Percentiles rank a stretch among this genome's conserved stretches.
Evolutionary conservation across 2,797 vertebrate genomes (phyloP).

Genomic region (Lacerta bilineata): DNA sequence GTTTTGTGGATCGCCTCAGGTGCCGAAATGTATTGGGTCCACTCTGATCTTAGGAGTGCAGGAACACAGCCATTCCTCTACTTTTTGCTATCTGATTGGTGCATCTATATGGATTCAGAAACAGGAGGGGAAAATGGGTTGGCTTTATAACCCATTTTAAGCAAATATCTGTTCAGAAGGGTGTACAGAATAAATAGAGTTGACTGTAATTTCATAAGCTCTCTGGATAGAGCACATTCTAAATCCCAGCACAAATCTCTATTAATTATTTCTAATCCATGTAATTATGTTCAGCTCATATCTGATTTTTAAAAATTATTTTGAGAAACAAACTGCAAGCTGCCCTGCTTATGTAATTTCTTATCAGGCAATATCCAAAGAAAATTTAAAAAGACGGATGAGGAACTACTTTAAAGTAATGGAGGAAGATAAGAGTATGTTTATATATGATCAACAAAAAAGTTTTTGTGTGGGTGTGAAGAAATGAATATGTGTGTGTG

Average conservation of each 20-base stretch:
- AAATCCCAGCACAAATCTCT: slow-evolving; percentile 38
- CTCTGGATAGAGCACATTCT: slow-evolving; percentile 29
- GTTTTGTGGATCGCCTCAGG: no score
- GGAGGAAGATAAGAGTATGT: neutral
- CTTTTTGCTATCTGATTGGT: neutral
- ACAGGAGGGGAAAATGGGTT: neutral
- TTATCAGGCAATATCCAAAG: slow-evolving; percentile 23
- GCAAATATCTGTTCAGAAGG: slow-evolving; percentile 18
- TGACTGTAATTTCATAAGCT: slow-evolving; percentile 25
- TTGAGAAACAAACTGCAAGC: slow-evolving; percentile 21
- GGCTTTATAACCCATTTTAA: slow-evolving; percentile 25
- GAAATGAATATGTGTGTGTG: no score
- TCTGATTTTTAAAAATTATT: slow-evolving; percentile 13
- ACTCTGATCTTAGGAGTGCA: neutral
- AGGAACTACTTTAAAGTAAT: neutral
- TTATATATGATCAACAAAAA: neutral
- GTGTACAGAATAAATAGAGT: neutral
- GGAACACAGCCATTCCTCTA: neutral
- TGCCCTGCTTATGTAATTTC: slow-evolving; percentile 6
- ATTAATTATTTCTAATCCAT: slow-evolving; percentile 38
- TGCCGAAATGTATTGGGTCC: no score
- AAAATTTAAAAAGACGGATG: slow-evolving; percentile 10
- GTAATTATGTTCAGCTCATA: slow-evolving; percentile 36
- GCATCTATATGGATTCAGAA: neutral
- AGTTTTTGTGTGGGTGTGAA: neutral